These are phyloP conservation scores for Semicossyphus pulcher DNA, from an alignment of 2,113 vertebrate species.

Conservation along the genomic window DNA sequence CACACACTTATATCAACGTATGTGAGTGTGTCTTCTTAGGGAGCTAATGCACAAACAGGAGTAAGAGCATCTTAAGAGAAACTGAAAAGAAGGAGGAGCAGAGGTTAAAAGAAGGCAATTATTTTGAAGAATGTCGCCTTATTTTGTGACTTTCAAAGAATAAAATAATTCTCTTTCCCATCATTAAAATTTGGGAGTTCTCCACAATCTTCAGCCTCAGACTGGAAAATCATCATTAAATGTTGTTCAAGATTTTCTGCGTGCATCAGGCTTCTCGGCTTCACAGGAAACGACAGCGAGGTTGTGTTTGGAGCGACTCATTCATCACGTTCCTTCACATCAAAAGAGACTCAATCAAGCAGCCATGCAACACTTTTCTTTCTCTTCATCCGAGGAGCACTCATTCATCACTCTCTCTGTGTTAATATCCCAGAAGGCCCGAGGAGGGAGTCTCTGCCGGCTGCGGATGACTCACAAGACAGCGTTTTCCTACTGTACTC, in stretches of 20 bases:
- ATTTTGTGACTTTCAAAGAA: conserved; percentile 24
- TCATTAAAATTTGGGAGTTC: conserved; percentile 18
- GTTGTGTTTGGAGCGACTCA: background rate
- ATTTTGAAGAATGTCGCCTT: conserved; percentile 33
- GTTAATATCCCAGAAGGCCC: conserved; percentile 44
- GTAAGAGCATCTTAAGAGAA: conserved; percentile 40
- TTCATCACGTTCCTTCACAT: conserved; percentile 35
- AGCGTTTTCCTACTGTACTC: conserved; percentile 41
- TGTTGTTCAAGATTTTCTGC: conserved; percentile 6
- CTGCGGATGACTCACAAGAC: conserved; percentile 57
- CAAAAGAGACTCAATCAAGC: conserved; percentile 35
- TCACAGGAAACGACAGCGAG: background rate
- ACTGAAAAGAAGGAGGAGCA: conserved; percentile 39
- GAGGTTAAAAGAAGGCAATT: conserved; percentile 36
- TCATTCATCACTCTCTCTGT: conserved; percentile 52
- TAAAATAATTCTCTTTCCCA: background rate
- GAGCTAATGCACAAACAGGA: conserved; percentile 41
- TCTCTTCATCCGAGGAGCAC: conserved; percentile 9
- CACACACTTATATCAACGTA: conserved; percentile 6
- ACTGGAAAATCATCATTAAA: conserved; percentile 16
- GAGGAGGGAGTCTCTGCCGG: conserved; percentile 29
- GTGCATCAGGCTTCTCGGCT: background rate
- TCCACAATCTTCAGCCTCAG: background rate
- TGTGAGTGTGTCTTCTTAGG: conserved; percentile 30
- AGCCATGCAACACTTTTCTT: conserved; percentile 5